These are phyloP conservation scores for Copidosoma aretas DNA, from an alignment of 2,888 invertebrate genomes.

Conservation along the genomic window DNA sequence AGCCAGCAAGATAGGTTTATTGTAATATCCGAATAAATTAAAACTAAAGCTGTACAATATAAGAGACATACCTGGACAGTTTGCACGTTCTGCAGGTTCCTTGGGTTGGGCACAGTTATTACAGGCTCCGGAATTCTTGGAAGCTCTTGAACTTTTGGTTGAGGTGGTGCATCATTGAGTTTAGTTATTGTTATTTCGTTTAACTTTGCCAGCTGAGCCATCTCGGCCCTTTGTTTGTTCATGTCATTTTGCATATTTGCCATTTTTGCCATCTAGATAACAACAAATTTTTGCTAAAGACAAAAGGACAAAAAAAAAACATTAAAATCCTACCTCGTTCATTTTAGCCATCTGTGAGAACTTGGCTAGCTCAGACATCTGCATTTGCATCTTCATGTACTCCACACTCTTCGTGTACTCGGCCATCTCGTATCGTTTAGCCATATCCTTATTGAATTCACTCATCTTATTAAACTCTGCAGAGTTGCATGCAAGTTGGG, in stretches of 20 bases:
- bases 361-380: conserved; percentile 55
- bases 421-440: conserved; percentile 59
- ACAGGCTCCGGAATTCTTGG: conserved; percentile 61
- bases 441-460: conserved; percentile 59
- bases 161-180: conserved; percentile 52
- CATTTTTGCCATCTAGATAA: conserved; percentile 57
- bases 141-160: conserved; percentile 52
- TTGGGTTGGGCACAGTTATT: conserved; percentile 61
- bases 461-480: conserved; percentile 61
- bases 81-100: conserved; percentile 56
- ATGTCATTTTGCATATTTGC: conserved; percentile 61
- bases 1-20: not conserved
- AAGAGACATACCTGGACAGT: conserved; percentile 50
- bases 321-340: conserved; percentile 51
- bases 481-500: conserved; percentile 59
- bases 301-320: conserved; percentile 6
- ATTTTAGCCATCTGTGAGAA: conserved; percentile 61
- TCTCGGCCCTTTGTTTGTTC: conserved; percentile 59
- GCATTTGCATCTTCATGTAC: conserved; percentile 59
- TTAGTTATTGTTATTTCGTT: conserved; percentile 62
- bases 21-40: no score
- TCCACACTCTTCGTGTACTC: conserved; percentile 60
- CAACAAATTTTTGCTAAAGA: no score
- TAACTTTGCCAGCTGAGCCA: conserved; percentile 60
- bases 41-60: not conserved